Evolutionary conservation across 2,113 vertebrate genomes (phyloP), one percentile per base, ranked within the genome.

Genomic region (Phoxinus phoxinus): DNA sequence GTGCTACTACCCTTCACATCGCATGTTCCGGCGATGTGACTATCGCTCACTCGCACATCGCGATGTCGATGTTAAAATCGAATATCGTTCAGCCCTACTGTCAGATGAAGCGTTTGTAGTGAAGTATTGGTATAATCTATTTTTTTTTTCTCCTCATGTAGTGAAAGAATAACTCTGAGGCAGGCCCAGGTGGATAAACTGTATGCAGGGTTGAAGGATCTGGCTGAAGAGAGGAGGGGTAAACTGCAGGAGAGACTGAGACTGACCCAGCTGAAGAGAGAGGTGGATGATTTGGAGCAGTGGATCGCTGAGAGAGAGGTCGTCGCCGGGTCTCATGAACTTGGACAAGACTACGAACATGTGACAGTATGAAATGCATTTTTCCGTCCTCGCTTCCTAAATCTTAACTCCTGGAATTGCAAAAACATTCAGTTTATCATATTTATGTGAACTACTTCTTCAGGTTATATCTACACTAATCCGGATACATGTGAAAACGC

Each of bases 281-380:
- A 99, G 82, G 94, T 99, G 83, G 97, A 98, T 3, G 97, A 99
- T 92, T 95, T 99, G 87, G 97, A 99, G 85, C 98, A 99, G 90
- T 99, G 98, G 98, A 97, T 99, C 87, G 94, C 97, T 1, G 97
- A 98, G 92, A 93, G 97, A 3, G 98, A 99, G 92, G 96, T 98
- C 90, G 97, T 99, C 53, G 98, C 98, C 0, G 97, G 97, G 41
- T 98, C 98, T 3, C 97, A 98, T 0, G 98, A 99, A 92, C 95
- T 99, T 83, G 98, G 98, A 35, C 98, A 99, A 91, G 98, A 99
- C 94, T 99, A 97, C 0, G 98, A 99, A 89, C 98, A 99, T 2
- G 97, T 99, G 89, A 98, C 96, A 0, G 97, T 99, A 84, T 75
- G 56, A 10, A 7, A 69, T n/a, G 15, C 15, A 44, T 75, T 71